Base-by-base conservation (phyloP, 2,797 vertebrate species). In the Enteromius viviparus region DNA sequence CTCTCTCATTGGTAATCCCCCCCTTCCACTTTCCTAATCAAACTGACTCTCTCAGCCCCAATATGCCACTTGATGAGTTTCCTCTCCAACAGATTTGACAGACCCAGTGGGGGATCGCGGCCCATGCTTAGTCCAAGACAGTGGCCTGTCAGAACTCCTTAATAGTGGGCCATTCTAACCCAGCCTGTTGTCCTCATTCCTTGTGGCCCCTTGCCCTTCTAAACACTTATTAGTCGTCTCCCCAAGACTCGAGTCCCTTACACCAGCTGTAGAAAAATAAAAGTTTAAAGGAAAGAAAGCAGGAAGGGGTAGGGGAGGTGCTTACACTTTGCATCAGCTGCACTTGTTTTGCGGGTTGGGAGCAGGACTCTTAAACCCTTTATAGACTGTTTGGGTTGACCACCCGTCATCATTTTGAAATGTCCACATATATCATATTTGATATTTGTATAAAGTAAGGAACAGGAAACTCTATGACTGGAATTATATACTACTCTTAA, bases 71-170 rank as follows among this genome's bases (percentile, higher is more conserved):
- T 93, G 94, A 95, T 90, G 90, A 92, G 92, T 91, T 94, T 92
- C 91, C 92, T 93, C 92, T 87, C 93, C 92, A 93, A 91, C 74
- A 91, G 93, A 93, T 93, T 93, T 93, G 94, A 94, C 93, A 95
- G 94, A 91, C 84, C 90, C 87, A 89, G 92, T 90, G 90, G 94
- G 90, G 93, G 93, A 92, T 91, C 91, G 92, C 92, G 92, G 93
- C 95, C 94, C 94, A 90, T 93, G 94, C 93, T 95, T 93, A 91
- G 93, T 93, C 90, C 81, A 82, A 92, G 91, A 93, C 92, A 94
- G 88, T 94, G 92, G 92, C 93, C 93, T 89, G 93, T 94, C 92
- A 90, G 93, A 87, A 92, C 91, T 92, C 90, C 89, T 94, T 95
- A 92, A 91, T 92, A 92, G 93, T 84, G 85, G 91, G 89, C 92